Evolutionary conservation across 2,113 vertebrate genomes (phyloP).

Genomic region (Sorex araneus): DNA sequence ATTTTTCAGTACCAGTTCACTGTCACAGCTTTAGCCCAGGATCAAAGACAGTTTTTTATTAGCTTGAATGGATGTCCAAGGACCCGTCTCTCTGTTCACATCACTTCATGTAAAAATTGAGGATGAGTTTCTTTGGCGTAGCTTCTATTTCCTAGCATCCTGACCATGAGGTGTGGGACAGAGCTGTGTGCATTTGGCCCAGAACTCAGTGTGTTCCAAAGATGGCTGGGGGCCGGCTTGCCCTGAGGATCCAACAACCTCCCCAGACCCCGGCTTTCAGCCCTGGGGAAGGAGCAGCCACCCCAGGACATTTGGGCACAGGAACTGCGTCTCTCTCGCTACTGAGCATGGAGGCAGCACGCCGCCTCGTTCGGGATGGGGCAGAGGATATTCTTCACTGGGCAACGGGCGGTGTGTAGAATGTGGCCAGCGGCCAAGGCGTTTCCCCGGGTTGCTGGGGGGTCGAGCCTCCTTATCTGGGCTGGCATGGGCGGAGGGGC

Average conservation of each 20-base stretch:
- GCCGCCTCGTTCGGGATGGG: conserved; percentile 71
- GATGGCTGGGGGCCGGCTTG: not conserved
- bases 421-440: conserved; percentile 30
- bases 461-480: conserved; percentile 33
- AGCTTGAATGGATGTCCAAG: not conserved
- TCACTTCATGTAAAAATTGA: not conserved
- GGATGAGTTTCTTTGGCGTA: not conserved
- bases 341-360: conserved; percentile 59
- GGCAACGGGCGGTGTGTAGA: conserved; percentile 49
- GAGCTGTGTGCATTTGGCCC: not conserved
- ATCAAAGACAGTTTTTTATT: conserved; percentile 35
- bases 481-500: not conserved
- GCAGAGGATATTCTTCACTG: conserved; percentile 82
- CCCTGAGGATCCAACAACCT: not conserved
- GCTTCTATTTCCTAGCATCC: not conserved
- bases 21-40: not conserved
- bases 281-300: conserved; percentile 40
- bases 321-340: conserved; percentile 42
- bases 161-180: not conserved
- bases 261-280: not conserved
- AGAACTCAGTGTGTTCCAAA: not conserved
- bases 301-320: conserved; percentile 7
- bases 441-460: conserved; percentile 39
- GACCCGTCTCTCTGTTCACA: not conserved
- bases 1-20: not conserved